A percentile compares a stretch with the other conserved stretches of the same genome.
Conservation (phyloP, 2,113 vertebrate species). For the Nothobranchius furzeri region DNA sequence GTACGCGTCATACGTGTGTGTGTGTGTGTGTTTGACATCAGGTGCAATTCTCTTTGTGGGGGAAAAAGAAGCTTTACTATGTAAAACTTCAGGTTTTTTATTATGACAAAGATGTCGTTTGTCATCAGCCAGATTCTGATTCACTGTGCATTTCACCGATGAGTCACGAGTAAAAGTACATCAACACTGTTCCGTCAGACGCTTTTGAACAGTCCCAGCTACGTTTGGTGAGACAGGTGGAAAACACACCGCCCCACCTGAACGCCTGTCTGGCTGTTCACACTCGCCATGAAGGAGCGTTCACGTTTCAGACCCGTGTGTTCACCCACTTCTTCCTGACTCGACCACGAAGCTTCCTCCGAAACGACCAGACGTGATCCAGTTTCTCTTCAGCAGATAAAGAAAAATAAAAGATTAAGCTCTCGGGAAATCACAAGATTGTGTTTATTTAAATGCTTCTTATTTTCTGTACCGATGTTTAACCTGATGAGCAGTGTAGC, state of each 20-base stretch:
- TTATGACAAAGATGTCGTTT: slow-evolving; percentile 15
- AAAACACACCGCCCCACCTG: slow-evolving; percentile 36
- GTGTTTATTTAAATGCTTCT: background rate
- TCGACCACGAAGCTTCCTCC: slow-evolving; percentile 2
- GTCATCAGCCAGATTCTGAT: slow-evolving; percentile 46
- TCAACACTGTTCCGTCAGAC: slow-evolving; percentile 31
- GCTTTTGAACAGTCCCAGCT: slow-evolving; percentile 19
- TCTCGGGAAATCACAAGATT: slow-evolving; percentile 7
- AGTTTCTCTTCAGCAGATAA: slow-evolving; percentile 26
- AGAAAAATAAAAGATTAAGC: slow-evolving; percentile 1
- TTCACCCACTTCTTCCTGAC: slow-evolving; percentile 13
- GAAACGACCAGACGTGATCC: slow-evolving; percentile 7
- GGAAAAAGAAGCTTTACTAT: slow-evolving; percentile 39
- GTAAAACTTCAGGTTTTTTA: slow-evolving; percentile 41
- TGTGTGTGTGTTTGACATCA: slow-evolving; percentile 3
- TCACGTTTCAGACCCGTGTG: slow-evolving; percentile 16
- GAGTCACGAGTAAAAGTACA: slow-evolving; percentile 48
- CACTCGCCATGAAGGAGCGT: slow-evolving; percentile 6
- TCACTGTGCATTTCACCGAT: slow-evolving; percentile 47
- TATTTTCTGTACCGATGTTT: background rate
- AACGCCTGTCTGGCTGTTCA: background rate
- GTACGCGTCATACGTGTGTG: slow-evolving; percentile 48
- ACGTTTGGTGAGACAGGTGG: slow-evolving; percentile 15
- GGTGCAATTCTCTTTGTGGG: slow-evolving; percentile 36
- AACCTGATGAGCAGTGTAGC: too few species aligned